Evolutionary conservation across 30 jellyfish, hydroid and myxozoan species (phyloP), one percentile per base, ranked within the genome.

Genomic region (Clytia hemisphaerica): DNA sequence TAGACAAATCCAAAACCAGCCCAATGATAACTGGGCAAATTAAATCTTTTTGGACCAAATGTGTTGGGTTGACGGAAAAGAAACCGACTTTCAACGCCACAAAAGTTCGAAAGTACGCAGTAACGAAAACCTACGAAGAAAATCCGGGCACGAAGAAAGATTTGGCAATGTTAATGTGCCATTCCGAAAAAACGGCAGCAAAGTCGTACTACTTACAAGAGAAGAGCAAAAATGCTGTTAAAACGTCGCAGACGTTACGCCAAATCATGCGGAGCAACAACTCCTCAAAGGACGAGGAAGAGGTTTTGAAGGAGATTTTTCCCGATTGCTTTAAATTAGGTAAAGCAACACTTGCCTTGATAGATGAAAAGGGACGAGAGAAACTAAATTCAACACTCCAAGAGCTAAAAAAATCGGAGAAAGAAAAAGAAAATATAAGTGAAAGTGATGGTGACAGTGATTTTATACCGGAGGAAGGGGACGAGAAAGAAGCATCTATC

Each of bases 71-170:
- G 44, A 57, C 70, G 1, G 44, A 57, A 31, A 31, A 28, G 15
- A 57, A 45, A 45, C 70, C 70, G 30, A 25, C 44, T 28, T 25
- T 57, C 42, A 72, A 57, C 37, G 80, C 84, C 36, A 38, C 80
- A 19, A 31, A 53, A 15, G 64, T 72, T 78, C 19, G 84, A 38
- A 72, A 72, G 65, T 72, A 37, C 32, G 44, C 49, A 15, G 84
- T 73, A 45, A 15, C 84, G 26, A 33, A n/a, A 15, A 78, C 58
- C 44, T 78, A 73, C 67, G 32, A 59, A 26, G 4, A 24, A 32
- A 37, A 73, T 53, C 78, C 78, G 19, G 71, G 27, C 14, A 21
- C 12, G 72, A 54, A 58, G 50, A 61, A 61, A 31, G 75, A 37
- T 19, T 37, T 61, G 32, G 61, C 59, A 0, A 25, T 29, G 27